Evolutionary conservation across 2,113 vertebrate genomes (phyloP), one percentile per base, ranked within the genome.

Genomic region (Apeltes quadracus): DNA sequence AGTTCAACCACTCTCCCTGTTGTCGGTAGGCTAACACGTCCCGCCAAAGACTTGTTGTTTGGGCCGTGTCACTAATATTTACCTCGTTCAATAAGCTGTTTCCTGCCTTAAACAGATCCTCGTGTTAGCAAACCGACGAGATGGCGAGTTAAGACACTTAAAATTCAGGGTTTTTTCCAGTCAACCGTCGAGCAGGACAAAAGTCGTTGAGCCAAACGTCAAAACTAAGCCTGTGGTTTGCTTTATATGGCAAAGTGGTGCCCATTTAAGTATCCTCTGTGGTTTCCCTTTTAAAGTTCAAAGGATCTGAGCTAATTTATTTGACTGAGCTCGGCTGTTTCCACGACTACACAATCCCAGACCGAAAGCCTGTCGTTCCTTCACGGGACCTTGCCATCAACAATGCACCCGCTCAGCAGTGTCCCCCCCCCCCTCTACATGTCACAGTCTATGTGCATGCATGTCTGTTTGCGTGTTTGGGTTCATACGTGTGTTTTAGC

Each of bases 311-410:
- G 79, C 72, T 86, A 81, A 88, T 81, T 72, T 76, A 69, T 90
- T 81, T 83, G 84, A 84, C 83, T 72, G 82, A 27, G 69, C 22
- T 64, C 41, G 18, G 57, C 79, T 72, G 82, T 90, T 84, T 72
- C 85, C 87, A 90, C 70, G 82, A 89, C 88, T 86, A 87, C 84
- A 82, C 81, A 85, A 90, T 90, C 88, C 86, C 72, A 88, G 89
- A 83, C 82, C 84, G 87, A 83, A 87, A 87, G 84, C 79, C 75
- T 44, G 83, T 84, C 73, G 73, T 82, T 80, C 87, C 76, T 87
- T 88, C 87, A 86, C 69, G 82, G 84, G 38, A 69, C 75, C 83
- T 87, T 83, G 76, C 90, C 77, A 71, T 84, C 84, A 82, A 92
- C 90, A 92, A 91, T 79, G 72, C 75, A 80, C 57, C 61, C 84